These are phyloP conservation scores for Neosilurus mollespiculum DNA, from an alignment of 2,797 vertebrate genomes.

Conservation along the genomic window DNA sequence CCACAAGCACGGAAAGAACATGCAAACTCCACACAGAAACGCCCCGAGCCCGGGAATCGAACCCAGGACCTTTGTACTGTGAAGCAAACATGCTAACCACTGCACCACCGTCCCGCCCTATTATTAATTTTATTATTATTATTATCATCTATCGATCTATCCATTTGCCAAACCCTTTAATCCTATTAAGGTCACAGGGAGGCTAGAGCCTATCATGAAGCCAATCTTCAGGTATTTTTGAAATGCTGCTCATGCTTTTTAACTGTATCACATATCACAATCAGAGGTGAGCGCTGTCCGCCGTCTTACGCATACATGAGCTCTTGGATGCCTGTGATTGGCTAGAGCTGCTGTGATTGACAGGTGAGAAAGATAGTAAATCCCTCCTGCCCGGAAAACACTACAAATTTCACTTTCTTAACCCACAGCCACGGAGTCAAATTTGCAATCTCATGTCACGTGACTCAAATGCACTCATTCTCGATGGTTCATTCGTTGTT, in stretches of 20 bases:
- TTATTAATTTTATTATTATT: not conserved
- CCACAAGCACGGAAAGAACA: too few relatives aligned
- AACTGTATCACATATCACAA: not conserved
- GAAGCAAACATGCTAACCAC: too few relatives aligned
- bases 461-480: not conserved
- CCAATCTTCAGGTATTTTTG: not conserved
- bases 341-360: not conserved
- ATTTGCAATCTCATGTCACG: not conserved
- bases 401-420: not conserved
- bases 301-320: not conserved
- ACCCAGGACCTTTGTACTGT: too few relatives aligned
- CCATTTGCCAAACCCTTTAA: too few relatives aligned
- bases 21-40: too few relatives aligned
- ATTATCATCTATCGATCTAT: too few relatives aligned
- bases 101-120: too few relatives aligned
- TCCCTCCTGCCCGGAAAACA: not conserved
- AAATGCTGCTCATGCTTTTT: not conserved
- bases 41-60: too few relatives aligned
- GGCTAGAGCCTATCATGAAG: not conserved
- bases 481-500: not conserved
- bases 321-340: not conserved
- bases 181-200: too few relatives aligned
- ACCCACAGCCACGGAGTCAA: not conserved
- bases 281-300: not conserved
- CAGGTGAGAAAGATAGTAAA: not conserved